Evolutionary conservation across 53 echinoderm and acorn worm genomes (phyloP), one percentile per base, ranked within the genome.

Genomic region (Patiria pectinifera): DNA sequence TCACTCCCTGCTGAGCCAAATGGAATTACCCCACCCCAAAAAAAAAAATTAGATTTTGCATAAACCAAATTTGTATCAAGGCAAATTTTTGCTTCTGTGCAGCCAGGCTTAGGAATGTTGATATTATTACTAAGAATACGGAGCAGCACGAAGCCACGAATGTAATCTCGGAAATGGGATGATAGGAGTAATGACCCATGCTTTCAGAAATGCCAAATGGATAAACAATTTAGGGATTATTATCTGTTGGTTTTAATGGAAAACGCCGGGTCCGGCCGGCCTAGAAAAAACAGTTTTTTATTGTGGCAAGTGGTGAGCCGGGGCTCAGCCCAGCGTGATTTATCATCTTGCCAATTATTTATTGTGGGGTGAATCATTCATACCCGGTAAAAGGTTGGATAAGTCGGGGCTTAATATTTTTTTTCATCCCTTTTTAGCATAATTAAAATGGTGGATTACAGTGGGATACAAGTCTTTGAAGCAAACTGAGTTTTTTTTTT

Each of bases 221-320:
- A 90, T 90, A 90, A 90, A 90, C 90, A 90, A 90, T 90, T 90
- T 90, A 69, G 90, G 90, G 90, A 90, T 90, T 90, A 90, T 76
- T 87, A 87, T 81, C 80, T 80, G 15, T 80, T 69, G 81, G 82
- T 90, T 89, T 90, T 80, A 90, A 90, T 90, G 90, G 90, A 90
- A 90, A 90, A 80, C 45, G 66, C 81, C 15, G 63, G 80, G 62
- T 46, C 69, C 43, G 45, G 21, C 11, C 5, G 66, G 69, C 90
- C 70, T 43, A 46, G 63, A 80, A 81, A 90, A 90, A 80, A 45
- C 62, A 11, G 23, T 45, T 83, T 62, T 12, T 70, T 69, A 47
- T 90, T 81, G 81, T 47, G 80, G 90, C 90, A 81, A 90, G 90
- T 63, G 90, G 90, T 47, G 61, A 69, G 81, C 69, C 21, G 11